Evolutionary conservation across 2,113 vertebrate genomes (phyloP), one percentile per base, ranked within the genome.

Genomic region (Syngnathoides biaculeatus): DNA sequence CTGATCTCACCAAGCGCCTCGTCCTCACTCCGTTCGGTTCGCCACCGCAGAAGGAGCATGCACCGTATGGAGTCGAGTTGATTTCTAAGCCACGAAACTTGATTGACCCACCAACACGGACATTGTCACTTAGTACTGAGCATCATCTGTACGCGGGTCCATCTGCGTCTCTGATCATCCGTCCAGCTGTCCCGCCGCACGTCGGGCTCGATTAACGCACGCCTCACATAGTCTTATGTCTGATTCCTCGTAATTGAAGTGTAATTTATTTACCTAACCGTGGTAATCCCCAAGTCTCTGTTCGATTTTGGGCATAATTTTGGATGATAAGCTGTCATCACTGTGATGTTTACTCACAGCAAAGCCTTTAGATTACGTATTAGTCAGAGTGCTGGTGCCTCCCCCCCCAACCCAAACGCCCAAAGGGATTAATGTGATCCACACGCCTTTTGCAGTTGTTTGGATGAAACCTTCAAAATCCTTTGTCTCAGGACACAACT

Each of bases 21-120:
- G 17, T 42, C 40, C 63, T 40, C 60, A 6, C 9, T 45, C 63
- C 55, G 8, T 35, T 24, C 14, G 60, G 30, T 68, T 43, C 43
- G 69, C 27, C 12, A 43, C 14, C 58, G 30, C 30, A 42, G 42
- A 52, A 52, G 43, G 20, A 14, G 30, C 35, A 42, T 73, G 30
- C 48, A 10, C 39, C 64, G 38, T 67, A 81, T 81, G 78, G 76
- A 78, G 82, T 70, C 6, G 73, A 84, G 83, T 72, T 83, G 50
- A 84, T 87, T 84, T 89, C 68, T 64, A 73, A 76, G 84, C 76
- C 71, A 77, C 71, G 43, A 71, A 71, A 74, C 72, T 71, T 69
- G 77, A 86, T 77, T 86, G 82, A 86, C 78, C 72, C 69, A 58
- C 58, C 35, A 20, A 9, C 1, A 2, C 61, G 67, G 67, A 78